Evolutionary conservation across 2,888 invertebrate species (phyloP).

Genomic region (Brenthis ino): DNA sequence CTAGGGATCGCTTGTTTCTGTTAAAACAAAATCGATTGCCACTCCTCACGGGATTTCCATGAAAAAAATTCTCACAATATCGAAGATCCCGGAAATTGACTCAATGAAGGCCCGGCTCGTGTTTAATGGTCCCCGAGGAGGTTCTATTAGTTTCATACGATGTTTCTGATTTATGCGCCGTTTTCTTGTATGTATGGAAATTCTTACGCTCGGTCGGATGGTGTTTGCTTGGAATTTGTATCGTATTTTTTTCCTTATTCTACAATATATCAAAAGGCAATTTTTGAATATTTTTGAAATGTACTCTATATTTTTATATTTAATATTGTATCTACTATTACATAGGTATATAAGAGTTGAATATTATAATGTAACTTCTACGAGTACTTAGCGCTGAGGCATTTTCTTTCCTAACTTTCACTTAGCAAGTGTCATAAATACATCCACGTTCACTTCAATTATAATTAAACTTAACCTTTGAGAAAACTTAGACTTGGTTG

Average conservation of each 20-base stretch:
- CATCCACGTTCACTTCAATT: too few relatives aligned
- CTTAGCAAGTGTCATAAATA: too few relatives aligned
- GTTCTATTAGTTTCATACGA: constrained; percentile 64
- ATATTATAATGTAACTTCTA: not conserved
- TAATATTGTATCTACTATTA: too few relatives aligned
- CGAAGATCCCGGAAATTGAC: constrained; percentile 50
- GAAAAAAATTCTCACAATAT: constrained; percentile 41
- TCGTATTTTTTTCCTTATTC: constrained; percentile 1
- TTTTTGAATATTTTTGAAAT: constrained; percentile 4
- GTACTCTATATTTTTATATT: not conserved
- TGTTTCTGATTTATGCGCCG: constrained; percentile 61
- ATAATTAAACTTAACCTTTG: too few relatives aligned
- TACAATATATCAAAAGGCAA: not conserved
- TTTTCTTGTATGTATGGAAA: constrained; percentile 45
- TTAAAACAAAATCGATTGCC: constrained; percentile 4
- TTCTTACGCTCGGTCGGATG: constrained; percentile 30
- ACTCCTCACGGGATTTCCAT: constrained; percentile 19
- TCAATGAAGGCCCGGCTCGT: constrained; percentile 48
- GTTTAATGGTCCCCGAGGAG: constrained; percentile 62
- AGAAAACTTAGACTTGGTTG: too few relatives aligned
- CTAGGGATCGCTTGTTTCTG: too few relatives aligned
- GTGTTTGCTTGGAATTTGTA: constrained; percentile 18
- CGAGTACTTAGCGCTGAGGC: not conserved
- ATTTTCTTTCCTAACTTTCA: too few relatives aligned
- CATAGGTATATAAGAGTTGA: too few relatives aligned